Conservation (phyloP, 53 echinoderm and acorn worm genomes). For the Henricia sp. region DNA sequence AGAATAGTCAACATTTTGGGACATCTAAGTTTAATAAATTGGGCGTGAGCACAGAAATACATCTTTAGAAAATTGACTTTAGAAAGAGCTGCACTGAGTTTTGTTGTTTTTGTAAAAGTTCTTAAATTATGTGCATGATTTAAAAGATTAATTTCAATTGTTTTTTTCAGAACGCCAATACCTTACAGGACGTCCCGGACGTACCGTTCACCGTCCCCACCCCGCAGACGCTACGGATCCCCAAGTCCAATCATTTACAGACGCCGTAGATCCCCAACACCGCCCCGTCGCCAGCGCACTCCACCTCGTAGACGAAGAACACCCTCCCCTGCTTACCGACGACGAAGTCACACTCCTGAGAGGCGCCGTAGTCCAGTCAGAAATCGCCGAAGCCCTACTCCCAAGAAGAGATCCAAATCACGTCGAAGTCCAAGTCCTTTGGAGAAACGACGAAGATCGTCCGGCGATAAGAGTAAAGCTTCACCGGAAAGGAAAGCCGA, state of each 20-base stretch:
- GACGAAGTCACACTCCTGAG: constrained; percentile 67
- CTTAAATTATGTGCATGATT: no score
- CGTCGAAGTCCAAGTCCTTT: constrained; percentile 39
- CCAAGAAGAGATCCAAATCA: constrained; percentile 27
- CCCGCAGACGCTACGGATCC: constrained; percentile 46
- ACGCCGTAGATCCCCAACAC: constrained; percentile 68
- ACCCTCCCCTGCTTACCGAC: constrained; percentile 46
- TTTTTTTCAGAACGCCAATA: constrained; percentile 40
- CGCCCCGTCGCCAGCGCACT: constrained; percentile 44
- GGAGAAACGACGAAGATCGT: constrained; percentile 45
- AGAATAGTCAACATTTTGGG: no score
- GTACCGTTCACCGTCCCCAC: constrained; percentile 64
- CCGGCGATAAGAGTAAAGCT: constrained; percentile 63
- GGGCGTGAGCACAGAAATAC: no score
- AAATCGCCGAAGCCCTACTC: constrained; percentile 11
- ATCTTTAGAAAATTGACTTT: no score
- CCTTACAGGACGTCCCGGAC: constrained; percentile 58
- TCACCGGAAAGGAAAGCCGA: constrained; percentile 49
- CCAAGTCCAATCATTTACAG: constrained; percentile 67
- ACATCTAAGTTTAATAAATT: no score
- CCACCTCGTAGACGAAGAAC: constrained; percentile 68
- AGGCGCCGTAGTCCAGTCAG: constrained; percentile 50
- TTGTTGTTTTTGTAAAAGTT: no score
- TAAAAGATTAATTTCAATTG: no score
- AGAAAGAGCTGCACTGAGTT: no score